Percentiles rank a stretch among this genome's conserved stretches.
Conservation (phyloP, 2,888 invertebrate genomes). For the Eupithecia vulgata region DNA sequence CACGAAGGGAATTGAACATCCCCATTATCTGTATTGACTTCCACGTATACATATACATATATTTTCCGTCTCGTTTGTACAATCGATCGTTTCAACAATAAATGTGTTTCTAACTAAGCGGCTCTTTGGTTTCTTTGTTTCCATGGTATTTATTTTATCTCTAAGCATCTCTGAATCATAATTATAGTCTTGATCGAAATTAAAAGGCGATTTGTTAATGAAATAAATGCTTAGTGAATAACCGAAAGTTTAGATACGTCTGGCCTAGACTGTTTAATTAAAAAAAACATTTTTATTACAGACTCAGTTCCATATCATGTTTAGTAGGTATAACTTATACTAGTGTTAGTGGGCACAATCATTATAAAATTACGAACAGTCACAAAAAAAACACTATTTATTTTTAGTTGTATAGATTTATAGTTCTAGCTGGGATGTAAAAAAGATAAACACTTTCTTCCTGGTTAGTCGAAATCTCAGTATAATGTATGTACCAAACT, state of each 20-base stretch:
- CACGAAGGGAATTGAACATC: conserved; percentile 27
- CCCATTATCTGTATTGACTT: conserved; percentile 22
- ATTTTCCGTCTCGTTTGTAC: conserved; percentile 23
- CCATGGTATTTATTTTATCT: conserved; percentile 7
- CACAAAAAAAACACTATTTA: no score
- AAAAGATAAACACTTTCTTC: no score
- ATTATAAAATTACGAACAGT: no score
- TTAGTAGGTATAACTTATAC: no score
- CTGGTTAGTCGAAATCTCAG: no score
- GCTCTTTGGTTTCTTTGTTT: conserved; percentile 19
- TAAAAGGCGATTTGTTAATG: background rate
- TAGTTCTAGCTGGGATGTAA: no score
- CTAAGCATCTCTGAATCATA: background rate
- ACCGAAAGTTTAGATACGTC: no score
- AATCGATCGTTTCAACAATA: conserved; percentile 17
- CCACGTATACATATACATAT: conserved; percentile 45
- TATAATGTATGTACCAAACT: no score
- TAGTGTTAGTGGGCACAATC: no score
- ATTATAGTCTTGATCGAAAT: background rate
- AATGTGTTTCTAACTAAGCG: conserved; percentile 26
- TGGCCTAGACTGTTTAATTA: background rate
- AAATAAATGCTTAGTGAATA: background rate
- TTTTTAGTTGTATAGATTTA: no score
- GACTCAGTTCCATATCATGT: no score
- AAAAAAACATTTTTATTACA: no score